Conservation (phyloP, 2,113 vertebrate species). For the Microtus montanus region DNA sequence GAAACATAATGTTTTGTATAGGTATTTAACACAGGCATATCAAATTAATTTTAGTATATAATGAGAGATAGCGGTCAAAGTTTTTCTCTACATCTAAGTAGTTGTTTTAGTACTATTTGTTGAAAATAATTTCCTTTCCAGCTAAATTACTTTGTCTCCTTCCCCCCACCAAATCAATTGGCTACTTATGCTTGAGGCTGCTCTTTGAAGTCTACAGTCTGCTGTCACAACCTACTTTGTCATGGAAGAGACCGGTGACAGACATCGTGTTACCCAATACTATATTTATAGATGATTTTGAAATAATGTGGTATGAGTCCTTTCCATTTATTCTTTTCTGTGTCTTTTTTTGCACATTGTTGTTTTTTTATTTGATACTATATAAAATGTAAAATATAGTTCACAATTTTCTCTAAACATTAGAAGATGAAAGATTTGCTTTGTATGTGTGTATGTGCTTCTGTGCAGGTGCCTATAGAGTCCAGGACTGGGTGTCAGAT, state of each 20-base stretch:
- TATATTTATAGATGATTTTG: conserved; percentile 37
- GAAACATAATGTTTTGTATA: neutral
- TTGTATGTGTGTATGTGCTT: neutral
- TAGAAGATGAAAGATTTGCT: neutral
- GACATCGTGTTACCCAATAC: neutral
- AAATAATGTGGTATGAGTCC: neutral
- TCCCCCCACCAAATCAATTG: neutral
- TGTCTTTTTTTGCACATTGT: neutral
- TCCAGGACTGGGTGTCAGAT: neutral
- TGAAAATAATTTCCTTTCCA: conserved; percentile 22
- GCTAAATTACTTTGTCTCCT: neutral
- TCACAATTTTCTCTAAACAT: conserved; percentile 32
- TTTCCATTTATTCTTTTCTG: conserved; percentile 13
- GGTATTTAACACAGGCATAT: neutral
- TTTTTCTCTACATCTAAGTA: neutral
- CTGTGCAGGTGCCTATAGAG: neutral
- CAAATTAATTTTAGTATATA: conserved; percentile 6
- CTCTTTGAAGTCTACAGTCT: neutral
- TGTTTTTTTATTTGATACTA: neutral
- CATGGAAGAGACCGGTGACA: neutral
- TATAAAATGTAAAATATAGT: conserved; percentile 8
- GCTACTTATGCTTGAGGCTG: neutral
- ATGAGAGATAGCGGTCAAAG: neutral
- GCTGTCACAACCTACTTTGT: neutral
- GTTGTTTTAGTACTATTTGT: conserved; percentile 27